Percentiles rank a stretch among this genome's conserved stretches.
These are phyloP conservation scores for Monomorium pharaonis DNA, from an alignment of 1,140 invertebrate genomes.

Conservation along the genomic window DNA sequence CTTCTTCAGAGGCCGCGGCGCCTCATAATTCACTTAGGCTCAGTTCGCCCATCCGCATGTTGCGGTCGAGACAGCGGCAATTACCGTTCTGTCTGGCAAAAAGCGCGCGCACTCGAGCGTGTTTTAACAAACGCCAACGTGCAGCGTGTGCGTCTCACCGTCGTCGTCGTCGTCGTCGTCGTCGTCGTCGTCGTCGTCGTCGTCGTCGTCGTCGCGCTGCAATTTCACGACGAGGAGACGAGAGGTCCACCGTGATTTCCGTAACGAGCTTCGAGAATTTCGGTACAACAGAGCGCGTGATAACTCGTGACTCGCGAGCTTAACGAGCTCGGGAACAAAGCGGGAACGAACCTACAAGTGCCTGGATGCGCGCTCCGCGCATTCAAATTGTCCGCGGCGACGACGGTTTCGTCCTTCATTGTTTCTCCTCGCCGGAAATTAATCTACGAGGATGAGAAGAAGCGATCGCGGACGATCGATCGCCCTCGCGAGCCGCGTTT, in stretches of 20 bases:
- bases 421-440: constrained; percentile 30
- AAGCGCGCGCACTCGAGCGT: constrained; percentile 43
- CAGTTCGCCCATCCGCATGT: constrained; percentile 37
- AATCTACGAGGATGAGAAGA: constrained; percentile 5
- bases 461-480: constrained; percentile 22
- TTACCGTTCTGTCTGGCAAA: constrained; percentile 39
- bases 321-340: not conserved
- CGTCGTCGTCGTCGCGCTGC: not conserved
- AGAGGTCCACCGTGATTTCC: not conserved
- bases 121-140: constrained; percentile 59
- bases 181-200: no score
- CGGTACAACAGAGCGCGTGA: not conserved
- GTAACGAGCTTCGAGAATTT: not conserved
- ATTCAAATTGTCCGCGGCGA: not conserved
- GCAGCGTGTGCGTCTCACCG: not conserved
- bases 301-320: not conserved
- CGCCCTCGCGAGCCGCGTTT: constrained; percentile 5
- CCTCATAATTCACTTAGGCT: constrained; percentile 80
- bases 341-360: not conserved
- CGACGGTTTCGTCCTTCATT: not conserved
- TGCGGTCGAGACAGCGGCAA: constrained; percentile 56
- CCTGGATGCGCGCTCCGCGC: not conserved
- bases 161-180: no score
- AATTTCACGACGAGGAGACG: not conserved
- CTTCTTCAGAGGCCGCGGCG: constrained; percentile 57